Evolutionary conservation across 1,140 invertebrate species (phyloP).

Genomic region (Drosophila carrolli): DNA sequence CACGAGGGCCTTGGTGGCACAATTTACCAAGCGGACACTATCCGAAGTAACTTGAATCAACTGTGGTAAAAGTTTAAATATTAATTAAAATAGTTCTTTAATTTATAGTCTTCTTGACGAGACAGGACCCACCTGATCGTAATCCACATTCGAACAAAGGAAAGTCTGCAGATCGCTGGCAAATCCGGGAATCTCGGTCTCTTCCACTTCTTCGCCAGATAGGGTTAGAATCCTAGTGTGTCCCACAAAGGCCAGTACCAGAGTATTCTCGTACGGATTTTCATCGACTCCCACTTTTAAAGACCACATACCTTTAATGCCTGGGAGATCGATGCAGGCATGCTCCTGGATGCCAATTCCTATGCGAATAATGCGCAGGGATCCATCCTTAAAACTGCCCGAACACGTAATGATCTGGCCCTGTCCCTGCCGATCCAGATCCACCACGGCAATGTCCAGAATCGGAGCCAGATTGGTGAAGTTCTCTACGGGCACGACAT

Average conservation of each 20-base stretch:
- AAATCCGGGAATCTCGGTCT: constrained; percentile 96
- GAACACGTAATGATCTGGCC: constrained; percentile 99
- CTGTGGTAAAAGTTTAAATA: constrained; percentile 18
- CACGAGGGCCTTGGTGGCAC: constrained; percentile 88
- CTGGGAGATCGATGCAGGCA: constrained; percentile 97
- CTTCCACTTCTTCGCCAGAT: constrained; percentile 98
- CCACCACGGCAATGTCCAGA: constrained; percentile 98
- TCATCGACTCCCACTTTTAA: constrained; percentile 89
- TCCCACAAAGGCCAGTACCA: constrained; percentile 97
- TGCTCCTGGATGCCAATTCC: constrained; percentile 99
- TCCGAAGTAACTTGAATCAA: constrained; percentile 89
- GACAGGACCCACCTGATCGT: constrained; percentile 88
- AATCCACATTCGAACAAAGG: constrained; percentile 94
- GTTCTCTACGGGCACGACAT: constrained; percentile 97
- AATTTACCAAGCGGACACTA: constrained; percentile 89
- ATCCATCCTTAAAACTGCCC: constrained; percentile 98
- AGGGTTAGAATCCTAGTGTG: constrained; percentile 95
- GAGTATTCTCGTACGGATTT: constrained; percentile 90
- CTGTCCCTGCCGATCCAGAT: constrained; percentile 98
- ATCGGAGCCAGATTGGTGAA: constrained; percentile 99
- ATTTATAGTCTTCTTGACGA: background rate
- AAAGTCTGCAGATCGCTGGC: constrained; percentile 96
- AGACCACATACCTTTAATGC: constrained; percentile 99
- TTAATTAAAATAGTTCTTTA: background rate
- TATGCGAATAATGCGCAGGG: constrained; percentile 97